Evolutionary conservation across 2,113 vertebrate genomes (phyloP), one percentile per base, ranked within the genome.

Genomic region (Ramphastos sulfuratus): DNA sequence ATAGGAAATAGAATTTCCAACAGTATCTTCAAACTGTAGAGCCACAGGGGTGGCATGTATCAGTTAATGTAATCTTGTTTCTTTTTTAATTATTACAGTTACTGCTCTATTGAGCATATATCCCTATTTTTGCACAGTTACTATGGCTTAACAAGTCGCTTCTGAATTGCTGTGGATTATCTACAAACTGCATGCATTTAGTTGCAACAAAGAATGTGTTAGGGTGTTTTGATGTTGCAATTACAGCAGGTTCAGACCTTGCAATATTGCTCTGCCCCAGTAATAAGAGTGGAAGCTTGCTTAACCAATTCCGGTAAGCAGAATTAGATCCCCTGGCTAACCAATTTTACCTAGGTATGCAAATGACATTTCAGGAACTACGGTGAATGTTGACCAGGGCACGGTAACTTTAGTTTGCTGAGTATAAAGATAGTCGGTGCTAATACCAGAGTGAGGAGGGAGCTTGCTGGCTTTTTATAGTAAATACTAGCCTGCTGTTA

Each of bases 181-280:
- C 35, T 71, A 12, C 11, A 2, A 42, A 66, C 21, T 42, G 3
- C 3, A 0, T 60, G 9, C 21, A 2, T 21, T 12, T 13, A 37
- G 7, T 30, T 60, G 23, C 28, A 54, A 6, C 5, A 15, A 75
- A 16, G 61, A 69, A 52, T 2, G 4, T 58, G 0, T 0, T 52
- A 14, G 48, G 25, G 65, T 46, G 18, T 30, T 79, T 82, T 33
- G 25, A 27, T 54, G 44, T 30, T 73, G 44, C 39, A 74, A 0
- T 54, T 54, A 56, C 18, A 67, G 52, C 24, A 55, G 56, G 31
- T 8, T 10, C 56, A 79, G 67, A 37, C 35, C 33, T 75, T 79
- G 39, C 31, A 35, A 35, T 54, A 24, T 42, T 66, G 46, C 35
- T 66, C 21, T 89, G 56, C 18, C 44, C 64, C 69, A 63, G 30